Conservation (phyloP, 2,888 invertebrate species). For the Emmelina monodactyla region DNA sequence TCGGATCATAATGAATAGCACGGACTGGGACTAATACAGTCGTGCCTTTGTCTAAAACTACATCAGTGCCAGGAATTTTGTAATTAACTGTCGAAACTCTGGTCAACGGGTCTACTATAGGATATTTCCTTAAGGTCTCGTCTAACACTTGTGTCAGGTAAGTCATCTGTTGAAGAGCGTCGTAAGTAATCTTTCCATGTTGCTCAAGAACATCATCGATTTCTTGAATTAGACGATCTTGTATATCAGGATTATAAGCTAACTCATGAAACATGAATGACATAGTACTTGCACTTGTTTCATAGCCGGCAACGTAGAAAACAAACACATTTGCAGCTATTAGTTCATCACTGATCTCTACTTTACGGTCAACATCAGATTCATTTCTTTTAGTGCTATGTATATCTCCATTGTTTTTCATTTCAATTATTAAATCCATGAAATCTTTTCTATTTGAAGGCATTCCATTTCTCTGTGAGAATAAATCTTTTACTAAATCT, state of each 20-base stretch:
- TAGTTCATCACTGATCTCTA: conserved; percentile 16
- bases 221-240: conserved; percentile 19
- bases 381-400: conserved; percentile 2
- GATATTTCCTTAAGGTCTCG: conserved; percentile 37
- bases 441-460: conserved; percentile 8
- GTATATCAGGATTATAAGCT: conserved; percentile 23
- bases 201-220: conserved; percentile 16
- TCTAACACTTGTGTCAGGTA: conserved; percentile 24
- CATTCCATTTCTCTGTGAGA: conserved; percentile 9
- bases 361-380: conserved; percentile 1
- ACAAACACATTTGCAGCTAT: conserved; percentile 22
- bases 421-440: conserved; percentile 10
- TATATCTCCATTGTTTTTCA: conserved; percentile 10
- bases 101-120: conserved; percentile 18
- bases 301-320: conserved; percentile 29
- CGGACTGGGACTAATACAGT: conserved; percentile 6
- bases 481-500: conserved; percentile 9
- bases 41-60: conserved; percentile 8
- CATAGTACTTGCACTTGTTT: conserved; percentile 26
- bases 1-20: conserved; percentile 9
- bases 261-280: conserved; percentile 23
- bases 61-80: conserved; percentile 2
- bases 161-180: conserved; percentile 11
- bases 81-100: not conserved
- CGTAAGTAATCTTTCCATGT: conserved; percentile 22